Conservation (phyloP, 2,888 invertebrate genomes). For the Sceliomorpha sp. region DNA sequence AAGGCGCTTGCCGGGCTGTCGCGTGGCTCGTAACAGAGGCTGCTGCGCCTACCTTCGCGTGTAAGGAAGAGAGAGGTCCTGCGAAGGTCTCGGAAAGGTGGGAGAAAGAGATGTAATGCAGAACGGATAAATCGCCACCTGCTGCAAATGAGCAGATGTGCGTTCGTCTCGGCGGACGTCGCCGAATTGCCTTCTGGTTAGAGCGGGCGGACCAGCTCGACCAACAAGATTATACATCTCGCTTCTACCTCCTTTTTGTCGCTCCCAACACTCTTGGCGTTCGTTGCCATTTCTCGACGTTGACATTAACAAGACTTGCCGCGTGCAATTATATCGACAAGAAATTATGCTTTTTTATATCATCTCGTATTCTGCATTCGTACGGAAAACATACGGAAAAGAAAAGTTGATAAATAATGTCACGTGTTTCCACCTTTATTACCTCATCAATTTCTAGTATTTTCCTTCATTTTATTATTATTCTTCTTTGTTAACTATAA, state of each 20-base stretch:
- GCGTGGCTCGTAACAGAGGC: slow-evolving; percentile 60
- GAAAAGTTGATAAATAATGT: too few species aligned
- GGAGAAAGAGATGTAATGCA: slow-evolving; percentile 33
- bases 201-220: slow-evolving; percentile 41
- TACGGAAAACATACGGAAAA: too few species aligned
- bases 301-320: too few species aligned
- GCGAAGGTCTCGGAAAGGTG: slow-evolving; percentile 29
- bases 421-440: too few species aligned
- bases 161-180: slow-evolving; percentile 64
- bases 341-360: too few species aligned
- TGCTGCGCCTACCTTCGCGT: slow-evolving; percentile 27
- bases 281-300: too few species aligned
- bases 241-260: slow-evolving; percentile 27
- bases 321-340: too few species aligned
- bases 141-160: slow-evolving; percentile 76
- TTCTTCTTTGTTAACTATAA: too few species aligned
- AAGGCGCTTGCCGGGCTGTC: slow-evolving; percentile 67
- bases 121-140: slow-evolving; percentile 73
- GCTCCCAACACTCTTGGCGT: not conserved
- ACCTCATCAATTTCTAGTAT: too few species aligned
- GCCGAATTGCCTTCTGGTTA: slow-evolving; percentile 66
- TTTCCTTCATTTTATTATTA: too few species aligned
- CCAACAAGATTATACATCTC: slow-evolving; percentile 36
- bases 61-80: slow-evolving; percentile 37
- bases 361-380: too few species aligned